Percentiles rank a stretch among this genome's conserved stretches.
Conservation (phyloP, 2,113 vertebrate genomes). For the Phyllopteryx taeniolatus region DNA sequence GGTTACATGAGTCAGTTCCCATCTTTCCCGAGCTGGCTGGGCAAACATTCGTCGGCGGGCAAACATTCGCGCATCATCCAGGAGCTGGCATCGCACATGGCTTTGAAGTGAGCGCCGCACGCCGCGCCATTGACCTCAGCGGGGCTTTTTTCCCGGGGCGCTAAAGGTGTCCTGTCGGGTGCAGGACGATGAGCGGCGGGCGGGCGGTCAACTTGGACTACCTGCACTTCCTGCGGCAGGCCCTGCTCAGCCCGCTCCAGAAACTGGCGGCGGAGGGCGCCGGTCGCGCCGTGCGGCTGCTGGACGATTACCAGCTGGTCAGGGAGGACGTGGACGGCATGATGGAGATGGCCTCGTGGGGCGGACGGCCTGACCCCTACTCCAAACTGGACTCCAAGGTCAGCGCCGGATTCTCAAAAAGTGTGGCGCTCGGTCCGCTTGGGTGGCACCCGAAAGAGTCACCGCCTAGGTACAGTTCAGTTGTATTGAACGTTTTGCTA, state of each 20-base stretch:
- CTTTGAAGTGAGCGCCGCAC: slow-evolving; percentile 79
- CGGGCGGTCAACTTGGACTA: slow-evolving; percentile 90
- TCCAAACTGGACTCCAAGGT: slow-evolving; percentile 95
- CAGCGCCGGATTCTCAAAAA: slow-evolving; percentile 18
- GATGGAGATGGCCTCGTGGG: slow-evolving; percentile 91
- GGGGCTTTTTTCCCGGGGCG: neutral
- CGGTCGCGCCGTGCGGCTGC: slow-evolving; percentile 75
- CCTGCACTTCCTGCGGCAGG: slow-evolving; percentile 78
- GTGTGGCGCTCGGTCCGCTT: too few relatives aligned
- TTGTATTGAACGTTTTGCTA: too few relatives aligned
- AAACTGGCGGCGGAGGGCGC: slow-evolving; percentile 80
- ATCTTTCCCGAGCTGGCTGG: slow-evolving; percentile 91
- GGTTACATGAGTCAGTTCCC: slow-evolving; percentile 93
- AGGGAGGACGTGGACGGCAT: slow-evolving; percentile 93
- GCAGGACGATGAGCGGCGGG: slow-evolving; percentile 84
- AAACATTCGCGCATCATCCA: slow-evolving; percentile 87
- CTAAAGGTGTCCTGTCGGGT: neutral
- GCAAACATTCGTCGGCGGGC: slow-evolving; percentile 85
- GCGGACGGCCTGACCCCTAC: slow-evolving; percentile 83
- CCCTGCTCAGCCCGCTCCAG: slow-evolving; percentile 80
- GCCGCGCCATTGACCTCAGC: neutral
- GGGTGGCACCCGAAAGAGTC: too few relatives aligned
- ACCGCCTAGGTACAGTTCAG: too few relatives aligned
- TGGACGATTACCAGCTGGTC: slow-evolving; percentile 89
- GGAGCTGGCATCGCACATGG: slow-evolving; percentile 90